Base-by-base conservation (phyloP, 2,888 invertebrate genomes). In the Volucella bombylans region DNA sequence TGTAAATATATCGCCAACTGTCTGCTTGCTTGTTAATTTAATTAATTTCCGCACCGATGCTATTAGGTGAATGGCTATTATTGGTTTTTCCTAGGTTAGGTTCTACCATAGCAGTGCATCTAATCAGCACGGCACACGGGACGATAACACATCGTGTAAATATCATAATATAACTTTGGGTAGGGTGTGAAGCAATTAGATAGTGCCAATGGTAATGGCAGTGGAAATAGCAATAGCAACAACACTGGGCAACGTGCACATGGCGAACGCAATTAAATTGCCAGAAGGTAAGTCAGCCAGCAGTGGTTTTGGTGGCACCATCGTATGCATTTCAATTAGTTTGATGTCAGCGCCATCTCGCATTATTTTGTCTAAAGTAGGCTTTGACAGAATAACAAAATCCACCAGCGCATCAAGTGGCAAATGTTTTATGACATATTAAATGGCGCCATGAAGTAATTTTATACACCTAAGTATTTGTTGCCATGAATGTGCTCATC, bases 31-130 rank as follows among this genome's bases (percentile, higher is more conserved):
- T 39, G 39, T 39, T 39, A 55, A 55, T 55, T 55, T 39, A 55
- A 41, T 39, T 39, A 57, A 57, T 57, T 57, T 57, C 57, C 57
- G 57, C 39, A 57, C 38, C 39, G 41, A 57, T 57, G 38, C 14
- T 11, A 39, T 57, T 38, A 38, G 31, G 9, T 14, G 55, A 39
- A 39, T 55, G 38, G 39, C 9, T 39, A 23, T 38, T 14, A 39
- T 39, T 14, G n/a, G 1, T 54, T 31, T 12, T 54, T 23, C 3
- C 3, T 23, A 23, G 2, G 18, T 8, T n/a, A 39, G 55, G 14
- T 14, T 10, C 31, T 31, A 6, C 31, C 31, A 31, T 6, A 39
- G 14, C 38, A 38, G 14, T 4, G 9, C 31, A 11, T n/a, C 31
- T 4, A 54, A n/a, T 38, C 14, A 39, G 14, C 57, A 39, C 8